Conservation (phyloP, 1,140 invertebrate genomes). For the Apolygus lucorum region DNA sequence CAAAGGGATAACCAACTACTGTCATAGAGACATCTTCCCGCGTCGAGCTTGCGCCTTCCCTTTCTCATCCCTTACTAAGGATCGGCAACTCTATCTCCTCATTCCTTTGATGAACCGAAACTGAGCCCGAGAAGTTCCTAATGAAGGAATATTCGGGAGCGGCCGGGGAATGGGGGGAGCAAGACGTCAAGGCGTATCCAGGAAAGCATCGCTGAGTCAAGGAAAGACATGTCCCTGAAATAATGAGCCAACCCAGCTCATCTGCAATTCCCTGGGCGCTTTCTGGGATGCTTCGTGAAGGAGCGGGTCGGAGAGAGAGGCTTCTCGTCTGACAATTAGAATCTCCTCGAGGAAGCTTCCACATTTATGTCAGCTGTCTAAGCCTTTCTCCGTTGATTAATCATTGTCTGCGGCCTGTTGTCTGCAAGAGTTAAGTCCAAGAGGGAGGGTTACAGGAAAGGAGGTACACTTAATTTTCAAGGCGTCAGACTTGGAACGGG, state of each 20-base stretch:
- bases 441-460: constrained; percentile 7
- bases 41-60: too few species aligned
- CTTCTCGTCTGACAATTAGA: constrained; percentile 14
- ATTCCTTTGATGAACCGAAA: neutral
- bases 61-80: too few species aligned
- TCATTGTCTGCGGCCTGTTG: constrained; percentile 10
- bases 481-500: constrained; percentile 3
- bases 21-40: constrained; percentile 9
- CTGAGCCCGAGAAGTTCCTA: neutral
- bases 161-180: neutral
- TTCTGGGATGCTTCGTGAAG: neutral
- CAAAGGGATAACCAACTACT: too few species aligned
- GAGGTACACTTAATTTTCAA: constrained; percentile 13
- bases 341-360: constrained; percentile 9
- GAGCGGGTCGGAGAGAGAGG: neutral
- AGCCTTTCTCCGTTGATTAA: constrained; percentile 14
- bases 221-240: constrained; percentile 14
- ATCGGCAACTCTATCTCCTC: neutral
- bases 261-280: constrained; percentile 8
- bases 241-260: constrained; percentile 4
- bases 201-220: constrained; percentile 4
- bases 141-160: neutral
- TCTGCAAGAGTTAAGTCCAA: constrained; percentile 13
- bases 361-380: constrained; percentile 16
- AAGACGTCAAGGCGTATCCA: constrained; percentile 7